These are phyloP conservation scores for Bugula neritina DNA, from an alignment of 2,888 invertebrate genomes.

Conservation along the genomic window DNA sequence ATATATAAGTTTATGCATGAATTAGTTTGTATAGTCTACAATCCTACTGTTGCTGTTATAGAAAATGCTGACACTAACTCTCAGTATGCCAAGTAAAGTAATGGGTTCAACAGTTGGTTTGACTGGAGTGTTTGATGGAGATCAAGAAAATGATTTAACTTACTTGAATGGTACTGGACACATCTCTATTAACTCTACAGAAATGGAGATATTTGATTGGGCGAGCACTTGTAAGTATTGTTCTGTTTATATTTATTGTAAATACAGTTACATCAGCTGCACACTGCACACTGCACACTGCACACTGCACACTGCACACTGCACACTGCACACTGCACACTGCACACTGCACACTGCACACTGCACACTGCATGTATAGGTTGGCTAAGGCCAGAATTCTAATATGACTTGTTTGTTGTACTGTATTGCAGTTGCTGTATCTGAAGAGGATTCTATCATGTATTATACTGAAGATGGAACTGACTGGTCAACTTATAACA, in stretches of 20 bases:
- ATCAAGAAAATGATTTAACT: slow-evolving; percentile 13
- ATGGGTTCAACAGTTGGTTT: slow-evolving; percentile 16
- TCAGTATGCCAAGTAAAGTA: slow-evolving; percentile 3
- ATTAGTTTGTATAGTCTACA: no score
- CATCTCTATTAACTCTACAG: slow-evolving; percentile 3
- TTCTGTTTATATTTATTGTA: no score
- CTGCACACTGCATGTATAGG: no score
- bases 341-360: no score
- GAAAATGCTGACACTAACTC: slow-evolving; percentile 3
- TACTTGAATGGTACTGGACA: slow-evolving; percentile 16
- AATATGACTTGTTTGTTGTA: no score
- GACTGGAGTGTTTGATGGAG: background rate
- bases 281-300: no score
- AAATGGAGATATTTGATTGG: slow-evolving; percentile 15
- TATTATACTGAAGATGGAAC: slow-evolving; percentile 13
- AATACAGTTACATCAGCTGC: no score
- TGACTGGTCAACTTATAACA: slow-evolving; percentile 9
- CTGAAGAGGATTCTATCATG: slow-evolving; percentile 20
- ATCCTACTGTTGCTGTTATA: no score
- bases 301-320: no score
- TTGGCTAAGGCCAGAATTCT: no score
- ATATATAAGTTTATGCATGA: no score
- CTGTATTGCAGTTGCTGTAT: slow-evolving; percentile 6
- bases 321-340: no score
- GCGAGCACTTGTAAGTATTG: slow-evolving; percentile 13